Percentiles rank a stretch among this genome's conserved stretches.
phyloP scores from a whole-genome alignment of 2,113 vertebrate genomes.

The Hassar affinis region DNA sequence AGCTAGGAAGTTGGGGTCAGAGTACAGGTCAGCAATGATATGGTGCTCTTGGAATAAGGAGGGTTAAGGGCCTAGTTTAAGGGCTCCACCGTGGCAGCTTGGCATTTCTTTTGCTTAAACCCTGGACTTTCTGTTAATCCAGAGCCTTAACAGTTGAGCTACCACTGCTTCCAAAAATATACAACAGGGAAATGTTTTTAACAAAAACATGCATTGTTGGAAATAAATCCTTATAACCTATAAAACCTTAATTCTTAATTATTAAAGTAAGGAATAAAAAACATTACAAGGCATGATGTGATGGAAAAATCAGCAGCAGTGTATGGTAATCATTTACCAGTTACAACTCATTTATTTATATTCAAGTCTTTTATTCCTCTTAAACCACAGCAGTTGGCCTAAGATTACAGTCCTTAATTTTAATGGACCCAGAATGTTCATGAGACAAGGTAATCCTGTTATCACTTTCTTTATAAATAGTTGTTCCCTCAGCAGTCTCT shows the following conservation, averaged over 20 bases:
- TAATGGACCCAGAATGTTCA: background rate
- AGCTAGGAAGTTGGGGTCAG: no score
- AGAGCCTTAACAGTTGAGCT: no score
- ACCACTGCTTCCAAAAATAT: background rate
- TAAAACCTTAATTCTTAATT: background rate
- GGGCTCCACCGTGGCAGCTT: no score
- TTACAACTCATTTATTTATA: background rate
- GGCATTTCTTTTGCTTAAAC: no score
- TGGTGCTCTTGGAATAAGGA: no score
- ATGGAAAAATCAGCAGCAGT: background rate
- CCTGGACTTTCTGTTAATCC: no score
- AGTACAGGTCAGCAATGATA: no score
- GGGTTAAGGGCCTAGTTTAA: no score
- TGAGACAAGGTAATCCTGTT: background rate
- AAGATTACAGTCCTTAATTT: background rate
- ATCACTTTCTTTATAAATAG: background rate
- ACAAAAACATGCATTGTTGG: conserved; percentile 14
- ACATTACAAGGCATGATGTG: background rate
- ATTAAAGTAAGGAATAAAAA: background rate
- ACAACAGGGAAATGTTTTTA: background rate
- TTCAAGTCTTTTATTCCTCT: background rate
- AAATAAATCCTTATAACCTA: no score
- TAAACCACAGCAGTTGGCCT: background rate
- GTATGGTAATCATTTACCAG: background rate
- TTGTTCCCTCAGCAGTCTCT: background rate